These are phyloP conservation scores for Parascotia fuliginaria DNA, from an alignment of 2,888 invertebrate genomes.

Conservation along the genomic window DNA sequence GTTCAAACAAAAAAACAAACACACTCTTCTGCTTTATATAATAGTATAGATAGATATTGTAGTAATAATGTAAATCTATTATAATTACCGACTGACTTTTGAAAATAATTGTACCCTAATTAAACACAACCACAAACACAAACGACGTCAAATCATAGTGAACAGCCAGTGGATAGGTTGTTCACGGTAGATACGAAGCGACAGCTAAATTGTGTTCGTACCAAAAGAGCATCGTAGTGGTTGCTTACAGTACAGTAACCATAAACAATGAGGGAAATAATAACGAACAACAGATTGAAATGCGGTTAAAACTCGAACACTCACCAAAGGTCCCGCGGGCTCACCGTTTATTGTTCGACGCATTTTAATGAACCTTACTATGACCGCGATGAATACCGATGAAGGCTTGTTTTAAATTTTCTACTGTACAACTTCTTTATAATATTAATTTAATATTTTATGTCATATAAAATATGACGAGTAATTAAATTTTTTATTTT, in stretches of 20 bases:
- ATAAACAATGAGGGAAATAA: conserved; percentile 66
- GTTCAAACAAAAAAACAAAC: no score
- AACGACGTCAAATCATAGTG: no score
- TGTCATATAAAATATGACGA: conserved; percentile 2
- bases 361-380: conserved; percentile 79
- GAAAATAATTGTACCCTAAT: no score
- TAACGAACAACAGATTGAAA: conserved; percentile 75
- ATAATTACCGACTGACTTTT: no score
- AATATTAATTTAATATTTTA: conserved; percentile 36
- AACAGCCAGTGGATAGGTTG: no score
- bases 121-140: no score
- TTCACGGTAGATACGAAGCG: background rate
- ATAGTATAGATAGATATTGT: no score
- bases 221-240: conserved; percentile 25
- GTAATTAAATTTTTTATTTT: background rate
- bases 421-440: conserved; percentile 52
- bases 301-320: conserved; percentile 69
- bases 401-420: conserved; percentile 54
- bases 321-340: conserved; percentile 72
- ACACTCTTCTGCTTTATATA: no score
- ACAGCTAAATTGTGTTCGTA: conserved; percentile 22
- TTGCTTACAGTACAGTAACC: conserved; percentile 33
- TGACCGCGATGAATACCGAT: conserved; percentile 75
- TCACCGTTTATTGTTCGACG: conserved; percentile 74
- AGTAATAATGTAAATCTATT: no score